Base-by-base conservation (phyloP, 2,113 vertebrate genomes). In the Periophthalmodon schlosseri region DNA sequence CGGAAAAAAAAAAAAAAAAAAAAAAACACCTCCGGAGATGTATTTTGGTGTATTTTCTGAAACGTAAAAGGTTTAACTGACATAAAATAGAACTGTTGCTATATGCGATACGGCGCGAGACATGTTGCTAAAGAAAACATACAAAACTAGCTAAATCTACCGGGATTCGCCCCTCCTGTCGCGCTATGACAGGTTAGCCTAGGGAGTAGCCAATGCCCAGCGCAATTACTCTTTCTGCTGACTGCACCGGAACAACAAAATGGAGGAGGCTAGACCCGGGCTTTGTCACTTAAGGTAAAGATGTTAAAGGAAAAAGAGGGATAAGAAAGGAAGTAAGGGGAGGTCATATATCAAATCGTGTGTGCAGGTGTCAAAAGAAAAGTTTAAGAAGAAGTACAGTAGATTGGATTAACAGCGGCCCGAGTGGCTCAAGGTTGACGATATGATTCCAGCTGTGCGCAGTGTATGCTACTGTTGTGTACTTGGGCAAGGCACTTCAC, bases 141-240 rank as follows among this genome's bases (percentile, higher is more conserved):
- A 69, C 69, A 69, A 70, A 68, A 44, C 39, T 44, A 44, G 39
- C 39, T 8, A 44, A 82, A 88, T 86, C 89, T 81, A 15, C 57
- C 0, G 87, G 89, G 90, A 86, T 77, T 68, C 12, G 74, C 68
- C 20, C 72, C 82, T 93, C 90, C 85, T 84, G 87, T 88, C 91
- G 82, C 84, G 85, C 88, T 89, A 84, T 85, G 83, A 78, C 81
- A 83, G 83, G 90, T 78, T 83, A 72, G 93, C 86, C 93, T 79
- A 6, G 91, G 89, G 91, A 92, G 81, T 79, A 85, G 79, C 79
- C 73, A 90, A 92, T 88, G 90, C 92, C 91, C 89, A 90, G 80
- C 74, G 88, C 92, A 93, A 92, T 93, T 94, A 93, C 90, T 92
- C 82, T 80, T 88, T 93, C 87, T 88, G 88, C 92, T 94, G 92